Conservation (phyloP, 2,888 invertebrate species). For the Cryptocephalus primarius region DNA sequence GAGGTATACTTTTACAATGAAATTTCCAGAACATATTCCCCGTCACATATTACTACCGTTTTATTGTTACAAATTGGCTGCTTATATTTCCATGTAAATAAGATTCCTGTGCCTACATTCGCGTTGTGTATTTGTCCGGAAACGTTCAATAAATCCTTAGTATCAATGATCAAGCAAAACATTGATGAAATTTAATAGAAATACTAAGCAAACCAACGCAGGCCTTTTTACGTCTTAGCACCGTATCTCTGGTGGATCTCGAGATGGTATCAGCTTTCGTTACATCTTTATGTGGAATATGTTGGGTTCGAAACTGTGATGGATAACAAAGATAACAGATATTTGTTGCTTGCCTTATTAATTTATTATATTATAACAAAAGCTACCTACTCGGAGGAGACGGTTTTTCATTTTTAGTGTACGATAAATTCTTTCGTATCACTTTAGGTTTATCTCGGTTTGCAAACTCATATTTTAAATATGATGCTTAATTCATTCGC, state of each 20-base stretch:
- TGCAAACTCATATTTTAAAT: too few species aligned
- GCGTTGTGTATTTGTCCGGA: too few species aligned
- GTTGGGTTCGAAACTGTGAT: slow-evolving; percentile 11
- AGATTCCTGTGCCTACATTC: too few species aligned
- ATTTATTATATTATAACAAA: slow-evolving; percentile 15
- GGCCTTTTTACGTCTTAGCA: neutral
- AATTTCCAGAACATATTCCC: slow-evolving; percentile 39
- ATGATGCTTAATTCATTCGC: too few species aligned
- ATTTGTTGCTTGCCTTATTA: slow-evolving; percentile 13
- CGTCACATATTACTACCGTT: slow-evolving; percentile 33
- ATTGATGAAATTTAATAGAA: too few species aligned
- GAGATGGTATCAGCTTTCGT: slow-evolving; percentile 12
- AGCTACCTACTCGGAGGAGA: slow-evolving; percentile 7
- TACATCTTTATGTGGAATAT: slow-evolving; percentile 14
- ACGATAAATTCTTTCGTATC: slow-evolving; percentile 1
- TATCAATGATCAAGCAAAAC: too few species aligned
- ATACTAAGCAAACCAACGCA: too few species aligned
- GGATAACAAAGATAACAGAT: slow-evolving; percentile 9
- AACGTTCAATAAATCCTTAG: too few species aligned
- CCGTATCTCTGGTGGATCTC: slow-evolving; percentile 3
- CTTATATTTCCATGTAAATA: slow-evolving; percentile 9
- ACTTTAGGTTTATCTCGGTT: too few species aligned
- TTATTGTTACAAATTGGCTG: slow-evolving; percentile 32
- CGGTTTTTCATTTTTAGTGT: slow-evolving; percentile 1
- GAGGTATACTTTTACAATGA: slow-evolving; percentile 30